phyloP scores from a whole-genome alignment of 2,888 invertebrate species.

The Lepidonotus clava region DNA sequence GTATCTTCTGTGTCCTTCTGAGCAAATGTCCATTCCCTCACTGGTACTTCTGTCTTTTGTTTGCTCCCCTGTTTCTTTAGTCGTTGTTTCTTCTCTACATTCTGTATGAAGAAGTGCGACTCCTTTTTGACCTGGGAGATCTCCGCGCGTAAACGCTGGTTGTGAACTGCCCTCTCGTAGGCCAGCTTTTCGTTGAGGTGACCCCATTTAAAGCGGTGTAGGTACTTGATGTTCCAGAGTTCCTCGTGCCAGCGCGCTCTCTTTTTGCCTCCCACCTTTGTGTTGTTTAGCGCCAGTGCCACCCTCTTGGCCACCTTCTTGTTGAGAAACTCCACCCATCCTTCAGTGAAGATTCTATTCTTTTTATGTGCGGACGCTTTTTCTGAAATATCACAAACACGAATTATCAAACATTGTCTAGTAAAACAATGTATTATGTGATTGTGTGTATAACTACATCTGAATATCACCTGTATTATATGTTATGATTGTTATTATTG shows the following conservation, averaged over 20 bases:
- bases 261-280: constrained; percentile 85
- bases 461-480: no score
- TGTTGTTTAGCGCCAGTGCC: constrained; percentile 91
- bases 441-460: no score
- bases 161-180: constrained; percentile 93
- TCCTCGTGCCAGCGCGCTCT: constrained; percentile 92
- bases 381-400: constrained; percentile 8
- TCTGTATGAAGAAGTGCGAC: constrained; percentile 90
- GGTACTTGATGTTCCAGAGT: constrained; percentile 97
- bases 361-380: constrained; percentile 66
- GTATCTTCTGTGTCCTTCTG: constrained; percentile 73
- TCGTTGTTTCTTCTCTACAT: constrained; percentile 88
- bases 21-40: constrained; percentile 64
- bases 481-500: no score
- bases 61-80: constrained; percentile 78
- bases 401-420: no score
- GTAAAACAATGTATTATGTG: no score
- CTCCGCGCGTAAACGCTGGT: constrained; percentile 92
- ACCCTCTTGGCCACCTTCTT: constrained; percentile 93
- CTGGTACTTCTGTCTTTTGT: constrained; percentile 52
- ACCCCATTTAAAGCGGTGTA: constrained; percentile 96
- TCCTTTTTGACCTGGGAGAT: constrained; percentile 95
- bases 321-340: constrained; percentile 96
- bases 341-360: constrained; percentile 84
- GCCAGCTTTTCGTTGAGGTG: constrained; percentile 96